phyloP scores from a whole-genome alignment of 2,113 vertebrate genomes.

The Lucifuga dentata region DNA sequence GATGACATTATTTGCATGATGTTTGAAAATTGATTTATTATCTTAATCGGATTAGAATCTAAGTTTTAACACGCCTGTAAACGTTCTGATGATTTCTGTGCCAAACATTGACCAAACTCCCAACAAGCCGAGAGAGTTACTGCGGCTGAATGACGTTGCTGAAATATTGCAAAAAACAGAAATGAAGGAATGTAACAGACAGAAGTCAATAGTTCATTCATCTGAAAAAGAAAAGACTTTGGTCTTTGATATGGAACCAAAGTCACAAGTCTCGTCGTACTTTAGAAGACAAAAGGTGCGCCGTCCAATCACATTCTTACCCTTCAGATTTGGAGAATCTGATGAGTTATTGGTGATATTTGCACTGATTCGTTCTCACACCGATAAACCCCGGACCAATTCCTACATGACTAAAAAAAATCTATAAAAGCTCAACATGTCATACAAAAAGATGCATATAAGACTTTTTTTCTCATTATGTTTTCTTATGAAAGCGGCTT shows the following conservation, averaged over 20 bases:
- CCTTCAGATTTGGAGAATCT: constrained; percentile 76
- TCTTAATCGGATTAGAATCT: too few species aligned
- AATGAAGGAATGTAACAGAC: constrained; percentile 37
- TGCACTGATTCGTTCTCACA: constrained; percentile 82
- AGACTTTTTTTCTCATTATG: constrained; percentile 82
- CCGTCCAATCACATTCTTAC: constrained; percentile 62
- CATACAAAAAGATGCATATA: constrained; percentile 99
- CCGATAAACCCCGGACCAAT: constrained; percentile 81
- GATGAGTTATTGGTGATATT: constrained; percentile 73
- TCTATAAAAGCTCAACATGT: constrained; percentile 97
- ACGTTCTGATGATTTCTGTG: not conserved
- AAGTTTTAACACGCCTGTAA: not conserved
- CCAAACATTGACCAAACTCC: constrained; percentile 15
- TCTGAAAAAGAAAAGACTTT: constrained; percentile 67
- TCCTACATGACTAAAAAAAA: constrained; percentile 87
- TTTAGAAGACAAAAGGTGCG: constrained; percentile 42
- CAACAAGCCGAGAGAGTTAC: constrained; percentile 32
- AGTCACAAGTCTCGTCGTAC: constrained; percentile 17
- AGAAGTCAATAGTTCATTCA: constrained; percentile 35
- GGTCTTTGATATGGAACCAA: constrained; percentile 48
- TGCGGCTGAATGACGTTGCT: constrained; percentile 16
- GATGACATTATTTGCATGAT: too few species aligned
- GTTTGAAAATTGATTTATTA: too few species aligned
- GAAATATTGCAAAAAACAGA: constrained; percentile 27
- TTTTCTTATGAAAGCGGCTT: constrained; percentile 96